A percentile compares a stretch with the other conserved stretches of the same genome.
Evolutionary conservation across 2,113 vertebrate species (phyloP).

Genomic region (Sorex fumeus): DNA sequence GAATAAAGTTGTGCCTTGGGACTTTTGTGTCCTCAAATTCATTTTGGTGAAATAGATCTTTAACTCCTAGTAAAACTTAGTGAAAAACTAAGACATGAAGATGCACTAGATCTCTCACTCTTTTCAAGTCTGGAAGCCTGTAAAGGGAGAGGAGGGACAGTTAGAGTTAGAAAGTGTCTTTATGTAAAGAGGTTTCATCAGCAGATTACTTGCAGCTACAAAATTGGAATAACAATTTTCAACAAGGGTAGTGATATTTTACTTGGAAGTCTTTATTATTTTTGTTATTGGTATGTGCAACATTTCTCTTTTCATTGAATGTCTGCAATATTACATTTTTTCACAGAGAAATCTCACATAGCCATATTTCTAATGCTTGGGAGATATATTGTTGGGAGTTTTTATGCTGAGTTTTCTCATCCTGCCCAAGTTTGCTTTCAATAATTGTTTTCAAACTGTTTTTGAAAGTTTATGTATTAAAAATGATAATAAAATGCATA

Average conservation of each 20-base stretch:
- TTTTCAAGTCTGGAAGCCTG: not conserved
- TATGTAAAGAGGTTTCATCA: not conserved
- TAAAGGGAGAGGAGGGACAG: not conserved
- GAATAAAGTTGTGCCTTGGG: not conserved
- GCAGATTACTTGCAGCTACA: not conserved
- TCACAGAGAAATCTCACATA: not conserved
- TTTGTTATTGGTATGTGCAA: not conserved
- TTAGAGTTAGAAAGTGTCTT: not conserved
- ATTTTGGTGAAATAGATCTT: not conserved
- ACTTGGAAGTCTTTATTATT: slow-evolving; percentile 7
- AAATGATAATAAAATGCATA: slow-evolving; percentile 32
- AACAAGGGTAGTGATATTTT: slow-evolving; percentile 26
- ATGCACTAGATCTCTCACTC: not conserved
- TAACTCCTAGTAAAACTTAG: not conserved
- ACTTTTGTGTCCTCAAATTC: not conserved
- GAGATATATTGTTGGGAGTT: not conserved
- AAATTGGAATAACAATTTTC: not conserved
- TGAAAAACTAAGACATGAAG: not conserved
- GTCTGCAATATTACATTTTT: not conserved
- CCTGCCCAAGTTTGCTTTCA: not conserved
- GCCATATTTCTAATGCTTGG: slow-evolving; percentile 5
- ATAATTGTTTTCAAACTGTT: slow-evolving; percentile 38
- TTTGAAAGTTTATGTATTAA: slow-evolving; percentile 9
- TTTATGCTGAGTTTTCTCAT: not conserved
- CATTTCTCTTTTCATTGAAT: slow-evolving; percentile 7